Conservation (phyloP, 1,140 invertebrate genomes). For the Amyelois transitella region DNA sequence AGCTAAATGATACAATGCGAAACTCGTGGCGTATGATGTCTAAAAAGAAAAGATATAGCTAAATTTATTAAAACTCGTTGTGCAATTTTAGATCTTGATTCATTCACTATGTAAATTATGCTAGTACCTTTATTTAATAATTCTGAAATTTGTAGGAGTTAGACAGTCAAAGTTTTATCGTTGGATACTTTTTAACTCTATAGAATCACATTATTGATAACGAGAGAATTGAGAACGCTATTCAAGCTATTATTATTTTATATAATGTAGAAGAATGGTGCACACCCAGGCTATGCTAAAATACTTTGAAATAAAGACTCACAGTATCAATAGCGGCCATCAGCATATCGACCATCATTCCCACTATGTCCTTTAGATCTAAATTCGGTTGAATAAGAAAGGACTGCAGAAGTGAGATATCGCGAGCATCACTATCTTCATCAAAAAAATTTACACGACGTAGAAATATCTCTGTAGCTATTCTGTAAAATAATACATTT, state of each 20-base stretch:
- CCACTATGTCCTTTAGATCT: constrained; percentile 85
- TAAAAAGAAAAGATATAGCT: constrained; percentile 63
- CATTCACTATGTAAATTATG: too few relatives aligned
- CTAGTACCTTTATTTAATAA: background rate
- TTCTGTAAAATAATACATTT: constrained; percentile 58
- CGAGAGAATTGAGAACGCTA: too few relatives aligned
- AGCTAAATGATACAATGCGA: constrained; percentile 87
- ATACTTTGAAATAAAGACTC: constrained; percentile 36
- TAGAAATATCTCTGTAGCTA: constrained; percentile 80
- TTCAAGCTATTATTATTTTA: too few relatives aligned
- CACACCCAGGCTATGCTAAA: background rate
- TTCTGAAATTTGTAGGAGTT: too few relatives aligned
- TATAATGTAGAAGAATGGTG: too few relatives aligned
- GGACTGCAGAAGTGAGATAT: constrained; percentile 75
- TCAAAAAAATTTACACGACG: constrained; percentile 74
- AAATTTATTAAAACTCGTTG: background rate
- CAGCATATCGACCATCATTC: constrained; percentile 87
- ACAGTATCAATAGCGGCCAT: constrained; percentile 92
- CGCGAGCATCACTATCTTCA: constrained; percentile 26
- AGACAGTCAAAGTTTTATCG: too few relatives aligned
- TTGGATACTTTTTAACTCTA: too few relatives aligned
- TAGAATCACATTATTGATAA: too few relatives aligned
- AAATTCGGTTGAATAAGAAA: constrained; percentile 81
- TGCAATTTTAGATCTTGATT: too few relatives aligned
- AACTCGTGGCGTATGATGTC: constrained; percentile 88